Evolutionary conservation across 30 jellyfish, hydroid and myxozoan species (phyloP), one percentile per base, ranked within the genome.

Genomic region (Hydractinia echinata): DNA sequence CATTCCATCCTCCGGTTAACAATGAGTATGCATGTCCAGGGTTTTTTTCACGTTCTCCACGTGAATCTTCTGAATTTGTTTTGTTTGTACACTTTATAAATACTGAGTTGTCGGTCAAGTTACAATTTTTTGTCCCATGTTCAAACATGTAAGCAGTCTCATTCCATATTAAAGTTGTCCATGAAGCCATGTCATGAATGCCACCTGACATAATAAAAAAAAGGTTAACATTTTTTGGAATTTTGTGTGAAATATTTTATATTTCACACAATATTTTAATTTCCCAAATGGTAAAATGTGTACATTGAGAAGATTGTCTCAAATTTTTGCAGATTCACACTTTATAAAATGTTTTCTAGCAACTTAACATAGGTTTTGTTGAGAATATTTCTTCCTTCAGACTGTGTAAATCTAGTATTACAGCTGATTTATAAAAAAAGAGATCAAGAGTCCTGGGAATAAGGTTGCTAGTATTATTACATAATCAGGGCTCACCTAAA

Each of bases 181-280:
- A 89, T 5, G 97, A 76, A 6, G 97, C 94, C 97, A 89, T 89
- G 70, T 89, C 97, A 49, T 89, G 95, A 11, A 80, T 77, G 0
- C 97, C 97, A 81, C 97, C 97, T 89, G 0, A 60, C 13, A 54
- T 4, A 64, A 58, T 11, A 11, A 58, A 58, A 11, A 18, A 11
- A 11, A 58, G 1, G 19, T 1, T 58, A 58, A 58, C 16, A 58
- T 18, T 18, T 11, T 11, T 58, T 18, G 19, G 1, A 11, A 0
- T 58, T 18, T 58, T 58, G 69, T 18, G 16, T 13, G 19, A 58
- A 58, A 30, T 30, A 30, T 30, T 30, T 30, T 30, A 30, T n/a
- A 30, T 30, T 30, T 30, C 44, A 30, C 44, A 30, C 44, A 30
- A 30, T 30, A 30, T 30, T 30, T 30, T 30, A 30, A 30, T 2